Evolutionary conservation across 2,113 vertebrate species (phyloP).

Genomic region (Sterna hirundo): DNA sequence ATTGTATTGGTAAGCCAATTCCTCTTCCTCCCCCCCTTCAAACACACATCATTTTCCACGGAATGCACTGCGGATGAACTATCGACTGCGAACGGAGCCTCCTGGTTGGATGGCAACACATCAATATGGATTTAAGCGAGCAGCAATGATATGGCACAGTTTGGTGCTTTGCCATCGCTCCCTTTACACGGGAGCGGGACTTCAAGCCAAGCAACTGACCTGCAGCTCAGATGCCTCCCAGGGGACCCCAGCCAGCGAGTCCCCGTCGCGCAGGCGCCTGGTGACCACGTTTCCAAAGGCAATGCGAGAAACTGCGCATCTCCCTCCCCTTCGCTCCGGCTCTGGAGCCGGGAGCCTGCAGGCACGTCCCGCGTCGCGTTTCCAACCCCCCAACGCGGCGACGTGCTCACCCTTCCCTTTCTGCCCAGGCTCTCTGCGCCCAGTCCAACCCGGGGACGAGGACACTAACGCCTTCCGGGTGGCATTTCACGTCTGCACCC

Average conservation of each 20-base stretch:
- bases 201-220: not conserved
- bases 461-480: not conserved
- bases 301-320: fast-evolving
- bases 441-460: not conserved
- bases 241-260: not conserved
- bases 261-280: not conserved
- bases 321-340: not conserved
- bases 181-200: not conserved
- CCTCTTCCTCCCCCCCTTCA: not conserved
- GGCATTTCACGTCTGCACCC: not conserved
- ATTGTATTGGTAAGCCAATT: not conserved
- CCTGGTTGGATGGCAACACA: constrained; percentile 19
- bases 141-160: not conserved
- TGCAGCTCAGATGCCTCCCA: not conserved
- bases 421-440: not conserved
- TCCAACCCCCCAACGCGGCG: not conserved
- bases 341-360: not conserved
- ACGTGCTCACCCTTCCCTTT: not conserved
- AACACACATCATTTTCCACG: not conserved
- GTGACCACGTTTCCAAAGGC: not conserved
- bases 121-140: not conserved
- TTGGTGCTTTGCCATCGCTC: not conserved
- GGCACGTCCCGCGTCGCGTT: fast-evolving
- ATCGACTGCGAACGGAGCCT: constrained; percentile 2
- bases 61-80: not conserved